Evolutionary conservation across 2,113 vertebrate genomes (phyloP).

Genomic region (Brachypteracias leptosomus): DNA sequence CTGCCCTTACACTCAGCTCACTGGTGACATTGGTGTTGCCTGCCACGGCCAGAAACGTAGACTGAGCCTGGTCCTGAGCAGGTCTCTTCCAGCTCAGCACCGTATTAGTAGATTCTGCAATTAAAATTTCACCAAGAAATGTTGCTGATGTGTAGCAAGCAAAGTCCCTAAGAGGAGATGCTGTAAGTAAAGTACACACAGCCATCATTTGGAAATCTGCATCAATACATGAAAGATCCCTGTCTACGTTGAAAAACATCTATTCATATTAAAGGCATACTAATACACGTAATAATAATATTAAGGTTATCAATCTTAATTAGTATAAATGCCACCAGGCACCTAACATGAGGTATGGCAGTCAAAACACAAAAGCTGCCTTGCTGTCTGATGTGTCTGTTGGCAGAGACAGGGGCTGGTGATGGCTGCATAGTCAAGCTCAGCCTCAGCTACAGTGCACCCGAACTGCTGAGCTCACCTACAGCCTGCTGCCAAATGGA

Average conservation of each 20-base stretch:
- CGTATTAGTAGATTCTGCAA: neutral
- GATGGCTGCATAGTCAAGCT: accelerated
- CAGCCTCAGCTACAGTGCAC: accelerated
- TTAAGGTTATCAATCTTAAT: neutral
- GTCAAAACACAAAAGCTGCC: neutral
- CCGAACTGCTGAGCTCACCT: accelerated
- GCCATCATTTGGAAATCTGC: neutral
- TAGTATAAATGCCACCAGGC: neutral
- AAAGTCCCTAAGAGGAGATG: neutral
- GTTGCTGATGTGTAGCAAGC: neutral
- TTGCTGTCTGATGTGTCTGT: accelerated
- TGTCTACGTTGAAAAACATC: neutral
- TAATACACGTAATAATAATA: neutral
- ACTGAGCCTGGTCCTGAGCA: accelerated
- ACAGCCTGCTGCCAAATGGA: neutral
- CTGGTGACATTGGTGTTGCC: neutral
- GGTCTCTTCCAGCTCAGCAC: neutral
- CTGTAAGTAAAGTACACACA: neutral
- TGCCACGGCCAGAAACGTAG: neutral
- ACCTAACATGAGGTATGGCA: neutral
- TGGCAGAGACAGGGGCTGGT: neutral
- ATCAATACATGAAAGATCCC: neutral
- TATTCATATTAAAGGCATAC: neutral
- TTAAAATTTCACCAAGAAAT: neutral
- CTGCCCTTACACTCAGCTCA: neutral